These are phyloP conservation scores for Neodiprion virginianus DNA, from an alignment of 1,140 invertebrate species.

Conservation along the genomic window DNA sequence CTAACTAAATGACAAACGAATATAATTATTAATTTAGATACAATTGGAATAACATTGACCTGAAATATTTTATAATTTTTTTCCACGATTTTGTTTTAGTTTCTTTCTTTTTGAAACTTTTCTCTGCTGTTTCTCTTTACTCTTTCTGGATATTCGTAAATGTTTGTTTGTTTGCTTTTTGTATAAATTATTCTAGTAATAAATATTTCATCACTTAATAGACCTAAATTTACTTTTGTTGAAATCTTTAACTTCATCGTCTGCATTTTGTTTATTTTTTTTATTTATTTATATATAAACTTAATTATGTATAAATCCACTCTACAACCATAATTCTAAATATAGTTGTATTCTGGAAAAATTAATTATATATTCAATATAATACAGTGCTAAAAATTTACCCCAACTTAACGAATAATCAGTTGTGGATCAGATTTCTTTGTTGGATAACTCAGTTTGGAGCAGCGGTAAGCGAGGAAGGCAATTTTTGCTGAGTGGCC, in stretches of 20 bases:
- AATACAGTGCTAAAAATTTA: slow-evolving; percentile 12
- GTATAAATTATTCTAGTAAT: slow-evolving; percentile 57
- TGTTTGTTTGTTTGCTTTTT: slow-evolving; percentile 32
- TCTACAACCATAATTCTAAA: slow-evolving; percentile 18
- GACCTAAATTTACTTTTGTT: slow-evolving; percentile 30
- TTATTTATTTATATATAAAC: slow-evolving; percentile 23
- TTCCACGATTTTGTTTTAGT: neutral
- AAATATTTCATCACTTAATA: slow-evolving; percentile 51
- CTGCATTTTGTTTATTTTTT: neutral
- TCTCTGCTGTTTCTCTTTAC: slow-evolving; percentile 15
- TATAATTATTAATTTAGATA: neutral
- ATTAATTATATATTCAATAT: slow-evolving; percentile 43
- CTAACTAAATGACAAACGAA: slow-evolving; percentile 2
- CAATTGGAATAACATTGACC: neutral
- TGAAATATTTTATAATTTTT: neutral
- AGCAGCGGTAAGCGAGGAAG: slow-evolving; percentile 40
- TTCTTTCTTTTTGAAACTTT: neutral
- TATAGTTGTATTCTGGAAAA: slow-evolving; percentile 31
- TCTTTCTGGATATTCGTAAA: neutral
- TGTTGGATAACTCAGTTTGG: slow-evolving; percentile 41
- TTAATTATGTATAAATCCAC: slow-evolving; percentile 26
- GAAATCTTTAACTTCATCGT: slow-evolving; percentile 4
- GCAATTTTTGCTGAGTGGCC: slow-evolving; percentile 39
- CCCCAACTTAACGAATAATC: slow-evolving; percentile 9
- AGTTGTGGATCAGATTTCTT: neutral